phyloP scores from a whole-genome alignment of 2,797 vertebrate species.

The Xerus rutilus region DNA sequence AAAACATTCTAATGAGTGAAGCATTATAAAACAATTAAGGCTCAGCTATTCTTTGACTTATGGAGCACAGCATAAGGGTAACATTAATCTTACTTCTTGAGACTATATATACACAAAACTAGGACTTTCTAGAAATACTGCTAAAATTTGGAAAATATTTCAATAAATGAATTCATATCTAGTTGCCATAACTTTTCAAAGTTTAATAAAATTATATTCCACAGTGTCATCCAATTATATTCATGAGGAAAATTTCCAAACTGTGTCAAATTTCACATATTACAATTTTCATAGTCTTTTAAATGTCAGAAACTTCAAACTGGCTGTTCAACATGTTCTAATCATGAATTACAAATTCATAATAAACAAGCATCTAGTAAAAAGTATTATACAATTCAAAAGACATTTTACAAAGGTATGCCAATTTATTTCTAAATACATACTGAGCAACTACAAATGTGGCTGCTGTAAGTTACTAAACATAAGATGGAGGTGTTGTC shows the following conservation, averaged over 20 bases:
- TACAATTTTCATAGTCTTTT: neutral
- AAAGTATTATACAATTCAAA: neutral
- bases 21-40: slow-evolving; percentile 69
- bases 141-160: neutral
- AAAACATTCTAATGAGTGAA: slow-evolving; percentile 73
- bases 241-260: neutral
- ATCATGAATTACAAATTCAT: slow-evolving; percentile 37
- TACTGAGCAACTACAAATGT: neutral
- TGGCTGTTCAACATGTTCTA: neutral
- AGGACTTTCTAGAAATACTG: neutral
- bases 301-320: slow-evolving; percentile 59
- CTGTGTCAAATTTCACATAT: slow-evolving; percentile 9
- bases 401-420: neutral
- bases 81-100: slow-evolving; percentile 5
- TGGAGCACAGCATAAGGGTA: slow-evolving; percentile 21
- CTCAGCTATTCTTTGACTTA: slow-evolving; percentile 62
- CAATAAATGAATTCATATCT: slow-evolving; percentile 9
- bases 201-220: slow-evolving; percentile 11
- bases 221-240: slow-evolving; percentile 13
- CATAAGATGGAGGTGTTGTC: neutral
- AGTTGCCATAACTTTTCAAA: slow-evolving; percentile 35
- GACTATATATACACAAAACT: slow-evolving; percentile 39
- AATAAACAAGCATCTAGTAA: neutral
- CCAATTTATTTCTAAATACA: neutral
- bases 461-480: neutral